Evolutionary conservation across 2,888 invertebrate genomes (phyloP).

Genomic region (Linnaemya tessellans): DNA sequence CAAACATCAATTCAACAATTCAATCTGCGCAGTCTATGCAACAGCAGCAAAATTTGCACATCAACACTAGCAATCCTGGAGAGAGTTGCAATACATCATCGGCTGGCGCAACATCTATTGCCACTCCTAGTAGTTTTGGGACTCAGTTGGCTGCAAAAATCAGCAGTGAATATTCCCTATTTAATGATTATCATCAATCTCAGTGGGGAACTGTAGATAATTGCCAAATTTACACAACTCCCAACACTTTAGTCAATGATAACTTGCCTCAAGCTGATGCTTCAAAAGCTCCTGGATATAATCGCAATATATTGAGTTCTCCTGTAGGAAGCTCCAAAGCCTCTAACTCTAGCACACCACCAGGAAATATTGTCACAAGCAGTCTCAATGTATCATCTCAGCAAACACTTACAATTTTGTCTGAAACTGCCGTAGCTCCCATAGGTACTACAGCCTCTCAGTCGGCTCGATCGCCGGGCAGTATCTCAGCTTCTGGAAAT

Average conservation of each 20-base stretch:
- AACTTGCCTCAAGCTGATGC: constrained; percentile 88
- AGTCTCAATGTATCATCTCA: constrained; percentile 70
- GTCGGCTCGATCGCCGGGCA: constrained; percentile 77
- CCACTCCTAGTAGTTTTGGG: constrained; percentile 74
- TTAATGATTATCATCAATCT: constrained; percentile 88
- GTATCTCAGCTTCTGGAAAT: constrained; percentile 55
- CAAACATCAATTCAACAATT: constrained; percentile 36
- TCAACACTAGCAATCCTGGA: constrained; percentile 74
- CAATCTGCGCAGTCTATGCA: constrained; percentile 46
- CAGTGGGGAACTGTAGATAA: constrained; percentile 84
- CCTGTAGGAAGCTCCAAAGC: constrained; percentile 89
- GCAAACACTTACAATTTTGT: constrained; percentile 75
- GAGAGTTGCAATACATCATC: constrained; percentile 63
- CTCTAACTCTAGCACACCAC: constrained; percentile 85
- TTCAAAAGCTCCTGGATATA: constrained; percentile 95
- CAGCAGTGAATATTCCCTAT: constrained; percentile 91
- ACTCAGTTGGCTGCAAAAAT: constrained; percentile 80
- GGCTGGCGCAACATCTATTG: constrained; percentile 58
- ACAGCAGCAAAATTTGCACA: constrained; percentile 76
- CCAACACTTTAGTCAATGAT: constrained; percentile 82
- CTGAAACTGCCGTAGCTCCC: constrained; percentile 73
- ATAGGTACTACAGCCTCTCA: constrained; percentile 67
- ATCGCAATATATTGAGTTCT: constrained; percentile 89
- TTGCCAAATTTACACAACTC: constrained; percentile 83
- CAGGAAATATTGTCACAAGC: constrained; percentile 75